A percentile compares a stretch with the other conserved stretches of the same genome.
Conservation (phyloP, 2,797 vertebrate genomes). For the Onychomys leucogaster region DNA sequence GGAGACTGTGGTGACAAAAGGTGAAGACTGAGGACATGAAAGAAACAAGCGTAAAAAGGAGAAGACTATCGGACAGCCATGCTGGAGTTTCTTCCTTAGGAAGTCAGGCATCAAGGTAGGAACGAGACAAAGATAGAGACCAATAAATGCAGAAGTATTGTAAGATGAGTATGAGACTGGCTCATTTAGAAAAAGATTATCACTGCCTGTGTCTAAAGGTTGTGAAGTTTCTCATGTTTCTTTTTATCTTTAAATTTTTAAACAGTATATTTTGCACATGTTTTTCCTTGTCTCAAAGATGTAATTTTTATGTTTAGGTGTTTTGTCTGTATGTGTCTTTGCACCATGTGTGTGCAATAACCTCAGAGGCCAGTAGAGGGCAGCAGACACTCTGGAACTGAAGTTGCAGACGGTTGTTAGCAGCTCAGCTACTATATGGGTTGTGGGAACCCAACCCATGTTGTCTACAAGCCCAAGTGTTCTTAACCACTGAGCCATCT, state of each 20-base stretch:
- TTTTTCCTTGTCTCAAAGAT: not conserved
- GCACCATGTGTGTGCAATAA: not conserved
- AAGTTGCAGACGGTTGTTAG: not conserved
- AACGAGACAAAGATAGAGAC: not conserved
- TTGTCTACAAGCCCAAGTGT: not conserved
- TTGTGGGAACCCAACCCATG: not conserved
- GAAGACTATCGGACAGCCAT: not conserved
- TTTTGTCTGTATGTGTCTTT: not conserved
- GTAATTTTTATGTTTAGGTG: not conserved
- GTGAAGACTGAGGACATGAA: not conserved
- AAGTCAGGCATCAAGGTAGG: slow-evolving; percentile 35
- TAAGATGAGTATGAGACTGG: not conserved
- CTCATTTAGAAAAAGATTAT: not conserved
- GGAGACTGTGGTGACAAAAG: not conserved
- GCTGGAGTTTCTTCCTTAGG: slow-evolving; percentile 5
- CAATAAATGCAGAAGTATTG: not conserved
- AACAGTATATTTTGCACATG: not conserved
- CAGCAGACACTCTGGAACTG: not conserved
- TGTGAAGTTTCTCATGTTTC: not conserved
- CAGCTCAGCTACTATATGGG: not conserved
- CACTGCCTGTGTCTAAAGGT: not conserved
- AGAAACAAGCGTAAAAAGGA: slow-evolving; percentile 34
- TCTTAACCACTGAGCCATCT: not conserved
- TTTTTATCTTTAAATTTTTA: slow-evolving; percentile 1
- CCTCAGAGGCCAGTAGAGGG: not conserved